Evolutionary conservation across 2,797 vertebrate species (phyloP), one percentile per base, ranked within the genome.

Genomic region (Podargus strigoides): DNA sequence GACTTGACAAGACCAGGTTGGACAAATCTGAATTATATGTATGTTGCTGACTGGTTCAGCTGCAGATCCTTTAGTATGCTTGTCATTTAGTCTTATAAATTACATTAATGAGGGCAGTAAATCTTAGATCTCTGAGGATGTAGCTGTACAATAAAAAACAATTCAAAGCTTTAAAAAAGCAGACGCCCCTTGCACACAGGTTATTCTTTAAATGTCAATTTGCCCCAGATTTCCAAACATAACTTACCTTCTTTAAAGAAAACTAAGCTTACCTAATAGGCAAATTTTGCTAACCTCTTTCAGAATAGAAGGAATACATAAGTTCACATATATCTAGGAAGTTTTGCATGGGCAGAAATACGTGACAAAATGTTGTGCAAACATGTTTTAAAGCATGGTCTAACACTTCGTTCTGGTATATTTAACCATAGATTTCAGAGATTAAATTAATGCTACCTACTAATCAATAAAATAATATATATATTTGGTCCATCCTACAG

Each of bases 1-100:
- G 91, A 96, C 92, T 96, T 96, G 93, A 94, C 91, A 97, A 93
- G 85, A 93, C 81, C 44, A 90, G 72, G 75, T 85, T 94, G 72
- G 68, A 91, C 80, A 96, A 94, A 96, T 93, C 68, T 93, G 81
- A 96, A 81, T 74, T 83, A 89, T 84, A 80, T 95, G 37, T 74
- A 55, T 68, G 42, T 82, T 93, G 59, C 59, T 83, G 87, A 91
- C 76, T 91, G 77, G 85, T 94, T 95, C 84, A 92, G 84, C 80
- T 92, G 30, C 69, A 95, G 80, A 84, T 64, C 39, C 75, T 89
- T 68, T 73, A 92, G 66, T 74, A 87, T 62, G 75, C 90, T 80
- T 95, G 90, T 90, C 62, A 73, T 91, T 93, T 63, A 93, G 79
- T 64, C 77, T 69, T 92, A 86, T 92, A 94, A 95, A 95, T 95